Evolutionary conservation across 2,113 vertebrate genomes (phyloP).

Genomic region (Brachionichthys hirsutus): DNA sequence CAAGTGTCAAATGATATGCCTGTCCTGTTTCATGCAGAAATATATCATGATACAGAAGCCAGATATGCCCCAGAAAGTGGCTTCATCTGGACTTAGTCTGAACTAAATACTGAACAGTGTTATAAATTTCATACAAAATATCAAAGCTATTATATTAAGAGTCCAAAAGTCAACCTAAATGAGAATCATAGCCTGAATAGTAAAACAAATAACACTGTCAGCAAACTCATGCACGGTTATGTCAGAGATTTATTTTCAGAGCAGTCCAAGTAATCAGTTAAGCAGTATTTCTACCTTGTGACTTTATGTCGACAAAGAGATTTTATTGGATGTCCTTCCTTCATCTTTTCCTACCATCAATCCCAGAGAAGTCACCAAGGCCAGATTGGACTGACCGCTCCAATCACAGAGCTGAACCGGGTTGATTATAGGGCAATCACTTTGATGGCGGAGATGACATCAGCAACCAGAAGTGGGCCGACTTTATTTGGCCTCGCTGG

Average conservation of each 20-base stretch:
- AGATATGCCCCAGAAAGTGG: too few relatives aligned
- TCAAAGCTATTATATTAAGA: too few relatives aligned
- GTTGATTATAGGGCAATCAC: constrained; percentile 69
- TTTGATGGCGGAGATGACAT: constrained; percentile 66
- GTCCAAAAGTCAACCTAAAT: too few relatives aligned
- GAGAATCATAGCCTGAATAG: too few relatives aligned
- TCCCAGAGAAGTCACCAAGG: constrained; percentile 28
- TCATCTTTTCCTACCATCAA: constrained; percentile 15
- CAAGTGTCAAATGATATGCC: too few relatives aligned
- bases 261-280: constrained; percentile 20
- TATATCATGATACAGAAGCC: too few relatives aligned
- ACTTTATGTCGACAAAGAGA: constrained; percentile 7
- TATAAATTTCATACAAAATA: too few relatives aligned
- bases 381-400: constrained; percentile 42
- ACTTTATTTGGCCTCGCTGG: constrained; percentile 52
- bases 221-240: background rate
- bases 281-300: constrained; percentile 8
- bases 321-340: constrained; percentile 36
- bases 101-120: too few relatives aligned
- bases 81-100: too few relatives aligned
- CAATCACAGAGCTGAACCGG: constrained; percentile 54
- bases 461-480: constrained; percentile 56
- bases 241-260: background rate
- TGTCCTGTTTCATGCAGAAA: too few relatives aligned
- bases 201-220: background rate